These are phyloP conservation scores for Acanthornis magna DNA, from an alignment of 2,797 vertebrate species.

Conservation along the genomic window DNA sequence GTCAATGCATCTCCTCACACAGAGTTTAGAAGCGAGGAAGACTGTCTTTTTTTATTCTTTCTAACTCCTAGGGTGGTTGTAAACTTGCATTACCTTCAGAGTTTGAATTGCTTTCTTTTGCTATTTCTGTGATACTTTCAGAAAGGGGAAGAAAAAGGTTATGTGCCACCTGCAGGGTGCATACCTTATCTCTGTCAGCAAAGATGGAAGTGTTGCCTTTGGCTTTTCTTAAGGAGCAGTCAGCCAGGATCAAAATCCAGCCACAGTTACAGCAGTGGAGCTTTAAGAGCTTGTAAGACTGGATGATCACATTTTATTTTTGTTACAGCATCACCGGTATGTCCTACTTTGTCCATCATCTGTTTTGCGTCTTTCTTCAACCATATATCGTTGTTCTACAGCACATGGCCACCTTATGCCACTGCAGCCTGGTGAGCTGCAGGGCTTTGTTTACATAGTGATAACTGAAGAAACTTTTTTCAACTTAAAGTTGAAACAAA, in stretches of 20 bases:
- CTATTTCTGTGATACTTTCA: neutral
- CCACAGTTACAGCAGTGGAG: rapidly evolving
- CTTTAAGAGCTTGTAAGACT: neutral
- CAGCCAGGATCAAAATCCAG: neutral
- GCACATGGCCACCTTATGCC: neutral
- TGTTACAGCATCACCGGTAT: neutral
- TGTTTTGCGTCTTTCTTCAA: neutral
- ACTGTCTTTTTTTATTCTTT: neutral
- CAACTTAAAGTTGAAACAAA: neutral
- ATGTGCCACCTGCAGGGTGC: neutral
- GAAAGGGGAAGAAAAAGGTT: neutral
- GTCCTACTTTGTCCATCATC: neutral
- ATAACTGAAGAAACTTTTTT: neutral
- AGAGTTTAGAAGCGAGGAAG: neutral
- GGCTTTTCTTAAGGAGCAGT: neutral
- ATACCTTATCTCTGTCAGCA: neutral
- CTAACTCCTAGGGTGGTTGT: neutral
- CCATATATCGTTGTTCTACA: rapidly evolving
- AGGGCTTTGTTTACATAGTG: neutral
- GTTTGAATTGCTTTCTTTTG: neutral
- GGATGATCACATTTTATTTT: neutral
- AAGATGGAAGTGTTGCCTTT: neutral
- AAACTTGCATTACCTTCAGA: neutral
- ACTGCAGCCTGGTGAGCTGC: neutral
- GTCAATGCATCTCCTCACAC: neutral